Conservation (phyloP, 64 coral and sea anemone genomes). For the Montipora sp. region DNA sequence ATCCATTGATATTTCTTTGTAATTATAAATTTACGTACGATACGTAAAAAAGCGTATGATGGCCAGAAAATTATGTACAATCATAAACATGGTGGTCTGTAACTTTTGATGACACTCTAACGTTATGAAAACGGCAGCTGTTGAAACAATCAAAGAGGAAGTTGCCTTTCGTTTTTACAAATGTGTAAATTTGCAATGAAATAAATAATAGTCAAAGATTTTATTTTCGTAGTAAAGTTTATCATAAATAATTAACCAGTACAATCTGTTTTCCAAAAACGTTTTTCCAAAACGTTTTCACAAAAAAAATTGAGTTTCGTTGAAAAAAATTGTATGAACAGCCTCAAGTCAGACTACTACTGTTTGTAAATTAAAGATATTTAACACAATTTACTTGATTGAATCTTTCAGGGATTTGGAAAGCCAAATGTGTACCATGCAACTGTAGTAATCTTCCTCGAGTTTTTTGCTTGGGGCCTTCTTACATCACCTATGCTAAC, state of each 20-base stretch:
- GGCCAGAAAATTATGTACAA: neutral
- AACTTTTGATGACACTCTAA: too few relatives aligned
- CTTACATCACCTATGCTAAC: constrained; percentile 93
- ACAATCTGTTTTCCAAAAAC: neutral
- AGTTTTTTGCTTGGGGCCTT: constrained; percentile 98
- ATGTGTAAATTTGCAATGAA: neutral
- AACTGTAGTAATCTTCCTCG: constrained; percentile 91
- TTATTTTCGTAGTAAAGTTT: neutral
- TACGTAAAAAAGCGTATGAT: neutral
- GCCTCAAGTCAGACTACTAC: neutral
- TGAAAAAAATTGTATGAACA: too few relatives aligned
- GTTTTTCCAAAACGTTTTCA: too few relatives aligned
- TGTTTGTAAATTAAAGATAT: neutral
- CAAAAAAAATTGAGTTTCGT: too few relatives aligned
- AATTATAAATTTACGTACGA: neutral
- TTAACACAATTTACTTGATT: neutral
- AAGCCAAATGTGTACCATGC: constrained; percentile 99
- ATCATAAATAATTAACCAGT: constrained; percentile 15
- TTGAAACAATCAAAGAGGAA: too few relatives aligned
- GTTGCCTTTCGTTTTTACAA: neutral
- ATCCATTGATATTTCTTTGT: neutral
- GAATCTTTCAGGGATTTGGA: constrained; percentile 82
- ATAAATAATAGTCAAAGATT: neutral
- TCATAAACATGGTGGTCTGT: neutral
- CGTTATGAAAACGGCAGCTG: too few relatives aligned